Evolutionary conservation across 2,113 vertebrate genomes (phyloP).

Genomic region (Dolichallabes microphthalmus): DNA sequence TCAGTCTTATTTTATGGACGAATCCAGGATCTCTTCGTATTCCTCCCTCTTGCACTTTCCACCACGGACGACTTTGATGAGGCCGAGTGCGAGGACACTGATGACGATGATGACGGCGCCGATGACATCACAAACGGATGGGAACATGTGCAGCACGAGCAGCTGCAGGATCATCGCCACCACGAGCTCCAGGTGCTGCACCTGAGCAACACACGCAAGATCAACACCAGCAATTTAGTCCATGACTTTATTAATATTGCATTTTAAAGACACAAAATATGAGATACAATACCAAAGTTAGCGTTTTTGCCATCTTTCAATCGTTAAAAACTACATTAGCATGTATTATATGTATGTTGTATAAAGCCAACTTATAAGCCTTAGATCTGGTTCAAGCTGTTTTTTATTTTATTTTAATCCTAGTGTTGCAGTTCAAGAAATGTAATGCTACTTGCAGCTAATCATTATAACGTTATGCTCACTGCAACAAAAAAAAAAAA

Average conservation of each 20-base stretch:
- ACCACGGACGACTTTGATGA: constrained; percentile 85
- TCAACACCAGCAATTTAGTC: background rate
- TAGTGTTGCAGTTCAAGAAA: background rate
- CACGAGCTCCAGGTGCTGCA: constrained; percentile 96
- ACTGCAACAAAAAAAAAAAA: background rate
- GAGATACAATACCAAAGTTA: background rate
- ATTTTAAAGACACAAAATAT: background rate
- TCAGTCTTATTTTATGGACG: constrained; percentile 82
- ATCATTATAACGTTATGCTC: background rate
- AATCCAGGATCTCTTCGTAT: constrained; percentile 92
- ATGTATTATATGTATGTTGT: too few relatives aligned
- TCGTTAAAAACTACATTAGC: background rate
- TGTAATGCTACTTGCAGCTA: background rate
- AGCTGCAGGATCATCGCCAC: constrained; percentile 94
- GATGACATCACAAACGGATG: constrained; percentile 83
- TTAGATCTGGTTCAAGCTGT: background rate
- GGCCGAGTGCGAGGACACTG: constrained; percentile 88
- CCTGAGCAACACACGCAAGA: background rate
- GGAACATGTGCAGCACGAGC: constrained; percentile 85
- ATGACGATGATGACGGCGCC: constrained; percentile 88
- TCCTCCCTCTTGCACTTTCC: constrained; percentile 78
- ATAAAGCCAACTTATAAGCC: background rate
- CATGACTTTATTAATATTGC: background rate
- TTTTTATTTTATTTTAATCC: background rate
- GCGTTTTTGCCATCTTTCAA: background rate